Evolutionary conservation across 2,113 vertebrate species (phyloP).

Genomic region (Chascanopsetta lugubris): DNA sequence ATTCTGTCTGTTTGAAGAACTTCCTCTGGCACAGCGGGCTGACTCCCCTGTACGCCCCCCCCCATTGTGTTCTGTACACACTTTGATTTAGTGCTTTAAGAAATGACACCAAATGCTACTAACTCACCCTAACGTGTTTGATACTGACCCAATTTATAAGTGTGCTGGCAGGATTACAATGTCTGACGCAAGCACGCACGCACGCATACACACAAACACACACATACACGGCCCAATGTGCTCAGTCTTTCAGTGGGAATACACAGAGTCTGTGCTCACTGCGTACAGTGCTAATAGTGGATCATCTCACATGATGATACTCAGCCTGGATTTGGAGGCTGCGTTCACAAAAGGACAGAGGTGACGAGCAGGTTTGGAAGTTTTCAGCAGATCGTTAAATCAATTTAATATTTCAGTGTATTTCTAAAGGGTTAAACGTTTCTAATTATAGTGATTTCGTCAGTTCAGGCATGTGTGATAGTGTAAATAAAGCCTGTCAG

Average conservation of each 20-base stretch:
- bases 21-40: constrained; percentile 29
- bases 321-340: constrained; percentile 48
- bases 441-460: no score
- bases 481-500: constrained; percentile 39
- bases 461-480: constrained; percentile 26
- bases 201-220: constrained; percentile 11
- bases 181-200: constrained; percentile 18
- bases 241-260: constrained; percentile 35
- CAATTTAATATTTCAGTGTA: constrained; percentile 1
- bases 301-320: constrained; percentile 26
- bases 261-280: constrained; percentile 18
- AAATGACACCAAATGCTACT: constrained; percentile 31
- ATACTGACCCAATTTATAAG: constrained; percentile 71
- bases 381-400: constrained; percentile 7
- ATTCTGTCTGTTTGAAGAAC: constrained; percentile 47
- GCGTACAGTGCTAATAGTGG: constrained; percentile 55
- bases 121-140: constrained; percentile 48
- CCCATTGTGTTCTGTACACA: constrained; percentile 41
- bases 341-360: constrained; percentile 33
- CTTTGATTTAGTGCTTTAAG: constrained; percentile 41
- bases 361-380: not conserved
- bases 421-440: no score
- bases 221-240: constrained; percentile 28
- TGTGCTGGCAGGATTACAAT: constrained; percentile 71
- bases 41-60: no score